Base-by-base conservation (phyloP, 2,113 vertebrate genomes). In the Capreolus pygargus region DNA sequence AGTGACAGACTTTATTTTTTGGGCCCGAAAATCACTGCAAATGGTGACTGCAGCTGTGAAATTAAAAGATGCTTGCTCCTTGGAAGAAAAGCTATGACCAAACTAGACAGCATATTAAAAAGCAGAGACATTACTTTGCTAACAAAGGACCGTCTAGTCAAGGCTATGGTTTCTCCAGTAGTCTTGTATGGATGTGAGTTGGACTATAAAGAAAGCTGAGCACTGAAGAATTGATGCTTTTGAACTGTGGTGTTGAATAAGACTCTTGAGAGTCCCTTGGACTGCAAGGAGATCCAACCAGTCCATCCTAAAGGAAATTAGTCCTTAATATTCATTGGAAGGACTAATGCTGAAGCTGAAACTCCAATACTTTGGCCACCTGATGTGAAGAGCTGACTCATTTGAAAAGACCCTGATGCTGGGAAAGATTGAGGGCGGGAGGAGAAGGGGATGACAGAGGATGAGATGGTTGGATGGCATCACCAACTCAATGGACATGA, bases 1-100 rank as follows among this genome's bases (percentile, higher is more conserved):
- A 70, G 67, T 23, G n/a, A 36, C 4, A 39, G n/a, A 70, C n/a
- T 70, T 70, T 70, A 36, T 70, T 70, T 70, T 70, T 0, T 0
- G 19, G n/a, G 64, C n/a, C n/a, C 0, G 0, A 6, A 39, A 39
- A 70, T 70, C 67, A 70, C n/a, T 70, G n/a, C 67, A 70, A 10
- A 23, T 70, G 64, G n/a, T 70, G 64, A 70, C 10, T 70, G 67
- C 2, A 39, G 67, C 19, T 10, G 36, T 70, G n/a, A 70, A 70
- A 36, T 70, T 23, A 36, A 36, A 70, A 70, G 67, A 36, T 23
- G 9, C 10, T 70, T 70, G 19, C 67, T 70, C n/a, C 67, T 70
- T 70, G 67, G 67, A 39, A 70, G 67, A 70, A 70, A 39, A 36
- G 67, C 21, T 70, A 70, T 70, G 67, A 70, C 64, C 64, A 70